phyloP scores from a whole-genome alignment of 2,113 vertebrate genomes.

The Tylochromis polylepis region DNA sequence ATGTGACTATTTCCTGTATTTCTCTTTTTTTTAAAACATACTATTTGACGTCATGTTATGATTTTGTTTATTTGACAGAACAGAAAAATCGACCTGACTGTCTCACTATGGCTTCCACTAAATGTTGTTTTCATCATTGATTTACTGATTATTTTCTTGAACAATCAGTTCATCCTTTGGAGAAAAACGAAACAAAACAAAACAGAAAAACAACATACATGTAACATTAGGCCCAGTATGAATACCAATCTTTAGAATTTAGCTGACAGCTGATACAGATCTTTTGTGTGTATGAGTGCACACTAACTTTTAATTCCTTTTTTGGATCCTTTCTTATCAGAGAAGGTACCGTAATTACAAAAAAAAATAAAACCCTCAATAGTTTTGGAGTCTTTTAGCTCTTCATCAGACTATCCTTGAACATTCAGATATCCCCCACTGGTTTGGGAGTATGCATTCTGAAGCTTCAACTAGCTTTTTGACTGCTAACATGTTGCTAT shows the following conservation, averaged over 20 bases:
- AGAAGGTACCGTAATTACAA: neutral
- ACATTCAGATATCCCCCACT: neutral
- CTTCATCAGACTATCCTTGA: neutral
- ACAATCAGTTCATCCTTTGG: neutral
- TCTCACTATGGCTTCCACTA: neutral
- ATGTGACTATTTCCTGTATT: neutral
- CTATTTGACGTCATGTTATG: neutral
- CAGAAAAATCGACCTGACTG: too few relatives aligned
- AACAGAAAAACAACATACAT: too few relatives aligned
- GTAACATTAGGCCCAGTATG: neutral
- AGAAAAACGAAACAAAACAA: too few relatives aligned
- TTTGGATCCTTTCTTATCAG: neutral
- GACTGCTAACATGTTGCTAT: neutral
- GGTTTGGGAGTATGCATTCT: neutral
- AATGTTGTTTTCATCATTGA: too few relatives aligned
- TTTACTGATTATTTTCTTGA: too few relatives aligned
- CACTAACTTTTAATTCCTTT: neutral
- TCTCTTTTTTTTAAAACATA: neutral
- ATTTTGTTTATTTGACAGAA: neutral
- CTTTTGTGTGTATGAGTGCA: neutral
- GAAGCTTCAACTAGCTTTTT: neutral
- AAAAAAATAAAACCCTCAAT: neutral
- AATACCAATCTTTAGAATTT: neutral
- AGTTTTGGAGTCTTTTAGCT: neutral
- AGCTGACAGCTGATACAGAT: neutral